These are phyloP conservation scores for Macrosiphum euphorbiae DNA, from an alignment of 2,888 invertebrate genomes.

Conservation along the genomic window DNA sequence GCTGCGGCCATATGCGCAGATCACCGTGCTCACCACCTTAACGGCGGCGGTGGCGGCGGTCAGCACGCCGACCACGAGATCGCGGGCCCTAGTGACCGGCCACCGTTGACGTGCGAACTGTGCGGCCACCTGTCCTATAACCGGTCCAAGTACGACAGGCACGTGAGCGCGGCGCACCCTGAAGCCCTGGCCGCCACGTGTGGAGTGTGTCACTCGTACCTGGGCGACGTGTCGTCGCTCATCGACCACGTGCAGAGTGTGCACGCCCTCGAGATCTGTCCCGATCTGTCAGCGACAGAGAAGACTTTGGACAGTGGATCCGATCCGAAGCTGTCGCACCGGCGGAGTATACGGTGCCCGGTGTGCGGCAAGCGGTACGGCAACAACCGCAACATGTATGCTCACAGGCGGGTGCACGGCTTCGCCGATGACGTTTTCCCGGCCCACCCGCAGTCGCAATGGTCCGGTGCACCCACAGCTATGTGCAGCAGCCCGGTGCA, in stretches of 20 bases:
- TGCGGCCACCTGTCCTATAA: neutral
- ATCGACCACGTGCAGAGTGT: neutral
- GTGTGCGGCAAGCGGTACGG: conserved; percentile 43
- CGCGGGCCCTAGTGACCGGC: neutral
- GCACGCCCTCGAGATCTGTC: neutral
- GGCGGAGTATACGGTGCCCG: conserved; percentile 10
- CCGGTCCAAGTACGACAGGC: neutral
- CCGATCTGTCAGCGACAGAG: neutral
- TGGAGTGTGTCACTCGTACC: neutral
- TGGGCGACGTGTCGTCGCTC: conserved; percentile 8
- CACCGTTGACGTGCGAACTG: conserved; percentile 29
- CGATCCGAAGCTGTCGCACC: too few relatives aligned
- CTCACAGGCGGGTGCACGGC: conserved; percentile 1
- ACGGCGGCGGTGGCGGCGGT: neutral
- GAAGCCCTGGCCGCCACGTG: neutral
- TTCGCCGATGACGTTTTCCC: neutral
- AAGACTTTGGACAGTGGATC: neutral
- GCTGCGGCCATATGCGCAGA: neutral
- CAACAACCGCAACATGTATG: neutral
- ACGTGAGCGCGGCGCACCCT: neutral
- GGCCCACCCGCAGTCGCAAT: neutral
- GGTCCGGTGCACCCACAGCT: neutral
- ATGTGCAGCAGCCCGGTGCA: neutral
- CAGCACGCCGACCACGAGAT: neutral
- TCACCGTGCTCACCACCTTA: neutral